Conservation (phyloP, 2,888 invertebrate species). For the Andrena praecox region DNA sequence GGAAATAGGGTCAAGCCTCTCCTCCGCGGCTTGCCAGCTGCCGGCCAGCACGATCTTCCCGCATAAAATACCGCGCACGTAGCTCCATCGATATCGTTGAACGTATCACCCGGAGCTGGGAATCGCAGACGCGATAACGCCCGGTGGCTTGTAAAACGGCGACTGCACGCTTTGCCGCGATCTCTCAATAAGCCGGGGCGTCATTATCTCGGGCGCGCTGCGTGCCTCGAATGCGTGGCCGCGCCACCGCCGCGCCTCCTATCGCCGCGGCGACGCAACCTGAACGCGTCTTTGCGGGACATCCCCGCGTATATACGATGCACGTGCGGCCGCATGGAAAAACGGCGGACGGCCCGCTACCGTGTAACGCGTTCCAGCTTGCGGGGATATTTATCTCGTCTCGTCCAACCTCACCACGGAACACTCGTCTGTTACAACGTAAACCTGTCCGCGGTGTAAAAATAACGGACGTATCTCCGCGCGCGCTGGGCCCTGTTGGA, state of each 20-base stretch:
- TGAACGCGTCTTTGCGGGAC: conserved; percentile 46
- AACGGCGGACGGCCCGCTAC: conserved; percentile 57
- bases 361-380: conserved; percentile 68
- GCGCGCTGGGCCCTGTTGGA: conserved; percentile 29
- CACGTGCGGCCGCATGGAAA: conserved; percentile 44
- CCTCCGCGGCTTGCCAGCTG: background rate
- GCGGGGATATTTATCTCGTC: conserved; percentile 60
- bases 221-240: conserved; percentile 25
- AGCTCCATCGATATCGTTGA: conserved; percentile 63
- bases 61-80: conserved; percentile 37
- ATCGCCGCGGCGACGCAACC: conserved; percentile 8
- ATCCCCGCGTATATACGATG: background rate
- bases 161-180: conserved; percentile 61
- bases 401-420: conserved; percentile 34
- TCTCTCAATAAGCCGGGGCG: conserved; percentile 67
- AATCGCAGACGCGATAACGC: conserved; percentile 43
- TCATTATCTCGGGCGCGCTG: conserved; percentile 64
- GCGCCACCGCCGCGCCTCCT: conserved; percentile 19
- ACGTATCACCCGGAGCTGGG: conserved; percentile 30
- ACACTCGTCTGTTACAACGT: conserved; percentile 25
- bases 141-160: conserved; percentile 51
- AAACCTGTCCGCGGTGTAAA: conserved; percentile 37
- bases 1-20: too few relatives aligned
- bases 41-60: background rate
- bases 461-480: conserved; percentile 27